phyloP scores from a whole-genome alignment of 2,113 vertebrate species.

The Callocephalon fimbriatum region DNA sequence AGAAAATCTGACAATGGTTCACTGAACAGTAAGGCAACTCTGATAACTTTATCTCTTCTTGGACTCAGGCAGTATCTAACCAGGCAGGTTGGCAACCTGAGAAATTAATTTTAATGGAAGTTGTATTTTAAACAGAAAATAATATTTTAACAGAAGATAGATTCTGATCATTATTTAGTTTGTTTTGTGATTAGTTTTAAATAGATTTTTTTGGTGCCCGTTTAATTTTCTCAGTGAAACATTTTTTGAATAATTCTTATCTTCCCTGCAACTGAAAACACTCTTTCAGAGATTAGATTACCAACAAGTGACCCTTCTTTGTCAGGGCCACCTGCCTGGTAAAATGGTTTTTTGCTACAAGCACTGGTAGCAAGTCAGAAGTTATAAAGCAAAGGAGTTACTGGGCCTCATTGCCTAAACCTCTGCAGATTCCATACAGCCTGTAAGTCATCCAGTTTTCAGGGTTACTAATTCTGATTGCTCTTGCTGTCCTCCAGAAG shows the following conservation, averaged over 20 bases:
- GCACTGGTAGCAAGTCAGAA: background rate
- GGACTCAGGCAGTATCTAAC: background rate
- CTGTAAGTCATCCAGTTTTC: background rate
- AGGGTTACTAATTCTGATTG: background rate
- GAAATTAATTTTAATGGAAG: background rate
- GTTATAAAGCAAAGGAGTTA: background rate
- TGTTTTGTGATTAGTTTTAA: background rate
- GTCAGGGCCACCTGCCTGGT: constrained; percentile 54
- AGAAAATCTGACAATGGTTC: background rate
- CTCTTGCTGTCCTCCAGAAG: background rate
- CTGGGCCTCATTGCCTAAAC: background rate
- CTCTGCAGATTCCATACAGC: background rate
- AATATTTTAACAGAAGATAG: background rate
- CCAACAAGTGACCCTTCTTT: constrained; percentile 59
- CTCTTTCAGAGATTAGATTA: constrained; percentile 69
- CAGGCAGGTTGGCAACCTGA: background rate
- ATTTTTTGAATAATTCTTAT: background rate
- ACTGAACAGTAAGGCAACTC: background rate
- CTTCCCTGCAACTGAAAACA: constrained; percentile 42
- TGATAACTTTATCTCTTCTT: background rate
- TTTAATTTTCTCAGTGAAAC: constrained; percentile 5
- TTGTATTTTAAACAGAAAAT: background rate
- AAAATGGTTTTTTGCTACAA: background rate
- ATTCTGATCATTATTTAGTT: background rate
- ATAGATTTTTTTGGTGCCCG: background rate